These are phyloP conservation scores for Sorex araneus DNA, from an alignment of 2,113 vertebrate genomes.

Conservation along the genomic window DNA sequence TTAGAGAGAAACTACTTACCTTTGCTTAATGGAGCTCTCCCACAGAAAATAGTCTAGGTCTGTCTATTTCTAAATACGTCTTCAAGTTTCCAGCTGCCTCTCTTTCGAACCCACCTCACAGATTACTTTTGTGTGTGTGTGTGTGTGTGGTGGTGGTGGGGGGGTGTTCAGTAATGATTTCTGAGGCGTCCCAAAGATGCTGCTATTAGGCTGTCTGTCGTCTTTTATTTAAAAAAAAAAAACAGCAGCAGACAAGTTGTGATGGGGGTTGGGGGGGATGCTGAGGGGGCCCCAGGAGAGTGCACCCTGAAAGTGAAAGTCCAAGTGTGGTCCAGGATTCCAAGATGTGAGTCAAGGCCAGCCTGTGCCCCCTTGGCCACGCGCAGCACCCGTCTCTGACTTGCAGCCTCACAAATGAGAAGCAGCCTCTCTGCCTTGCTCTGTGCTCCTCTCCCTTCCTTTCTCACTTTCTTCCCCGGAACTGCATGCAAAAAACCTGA, in stretches of 20 bases:
- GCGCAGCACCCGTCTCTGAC: conserved; percentile 78
- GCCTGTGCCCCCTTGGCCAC: conserved; percentile 67
- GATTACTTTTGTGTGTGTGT: conserved; percentile 76
- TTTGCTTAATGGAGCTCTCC: conserved; percentile 88
- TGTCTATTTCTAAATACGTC: conserved; percentile 79
- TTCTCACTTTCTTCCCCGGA: conserved; percentile 87
- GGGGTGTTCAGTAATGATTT: conserved; percentile 80
- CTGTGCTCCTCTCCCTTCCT: conserved; percentile 79
- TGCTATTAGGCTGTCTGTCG: conserved; percentile 81
- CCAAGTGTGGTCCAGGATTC: conserved; percentile 80
- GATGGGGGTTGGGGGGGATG: background rate
- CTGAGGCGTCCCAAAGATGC: conserved; percentile 86
- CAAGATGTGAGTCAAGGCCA: conserved; percentile 77
- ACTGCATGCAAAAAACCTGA: conserved; percentile 91
- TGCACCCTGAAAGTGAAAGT: conserved; percentile 81
- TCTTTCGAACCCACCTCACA: conserved; percentile 82
- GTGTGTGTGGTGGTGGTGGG: no score
- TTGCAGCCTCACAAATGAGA: conserved; percentile 85
- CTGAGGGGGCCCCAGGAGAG: conserved; percentile 17
- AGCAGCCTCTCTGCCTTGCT: conserved; percentile 80
- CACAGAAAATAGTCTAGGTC: conserved; percentile 80
- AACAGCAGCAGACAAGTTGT: conserved; percentile 81
- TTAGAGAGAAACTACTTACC: conserved; percentile 89
- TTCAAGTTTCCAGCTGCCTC: conserved; percentile 87
- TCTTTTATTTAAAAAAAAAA: conserved; percentile 75